Conservation (phyloP, 2,888 invertebrate genomes). For the Epirrhoe tristata region DNA sequence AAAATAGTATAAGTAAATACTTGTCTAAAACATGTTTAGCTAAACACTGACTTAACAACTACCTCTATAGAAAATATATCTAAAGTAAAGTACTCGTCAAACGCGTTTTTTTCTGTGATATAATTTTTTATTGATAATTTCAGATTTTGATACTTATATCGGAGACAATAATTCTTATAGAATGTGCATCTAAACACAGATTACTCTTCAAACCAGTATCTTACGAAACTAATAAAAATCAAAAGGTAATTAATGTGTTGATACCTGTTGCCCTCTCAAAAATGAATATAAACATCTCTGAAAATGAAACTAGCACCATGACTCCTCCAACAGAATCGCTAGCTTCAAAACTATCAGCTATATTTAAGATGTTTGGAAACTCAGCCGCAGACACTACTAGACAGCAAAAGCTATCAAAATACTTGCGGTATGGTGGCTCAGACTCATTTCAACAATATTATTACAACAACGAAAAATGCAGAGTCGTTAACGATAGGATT, state of each 20-base stretch:
- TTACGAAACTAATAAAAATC: constrained; percentile 48
- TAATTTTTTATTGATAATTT: background rate
- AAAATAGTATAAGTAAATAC: too few species aligned
- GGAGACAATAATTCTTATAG: constrained; percentile 27
- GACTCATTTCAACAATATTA: too few species aligned
- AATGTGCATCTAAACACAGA: constrained; percentile 59
- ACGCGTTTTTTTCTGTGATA: too few species aligned
- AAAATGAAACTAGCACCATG: background rate
- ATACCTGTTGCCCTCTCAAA: background rate
- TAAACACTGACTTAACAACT: too few species aligned
- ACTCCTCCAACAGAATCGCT: background rate
- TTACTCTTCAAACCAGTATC: constrained; percentile 52
- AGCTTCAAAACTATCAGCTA: constrained; percentile 1
- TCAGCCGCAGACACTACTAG: background rate
- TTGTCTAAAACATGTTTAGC: too few species aligned
- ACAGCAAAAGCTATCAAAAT: background rate
- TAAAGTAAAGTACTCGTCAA: too few species aligned
- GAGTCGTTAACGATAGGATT: too few species aligned
- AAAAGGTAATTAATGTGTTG: constrained; percentile 1
- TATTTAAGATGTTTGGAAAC: constrained; percentile 14
- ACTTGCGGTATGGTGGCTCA: background rate
- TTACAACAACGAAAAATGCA: too few species aligned
- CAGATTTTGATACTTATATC: constrained; percentile 21
- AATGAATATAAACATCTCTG: constrained; percentile 4
- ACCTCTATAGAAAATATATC: too few species aligned